A percentile compares a stretch with the other conserved stretches of the same genome.
These are phyloP conservation scores for Brachionus paranguensis DNA, from an alignment of 1,140 invertebrate genomes.

Conservation along the genomic window DNA sequence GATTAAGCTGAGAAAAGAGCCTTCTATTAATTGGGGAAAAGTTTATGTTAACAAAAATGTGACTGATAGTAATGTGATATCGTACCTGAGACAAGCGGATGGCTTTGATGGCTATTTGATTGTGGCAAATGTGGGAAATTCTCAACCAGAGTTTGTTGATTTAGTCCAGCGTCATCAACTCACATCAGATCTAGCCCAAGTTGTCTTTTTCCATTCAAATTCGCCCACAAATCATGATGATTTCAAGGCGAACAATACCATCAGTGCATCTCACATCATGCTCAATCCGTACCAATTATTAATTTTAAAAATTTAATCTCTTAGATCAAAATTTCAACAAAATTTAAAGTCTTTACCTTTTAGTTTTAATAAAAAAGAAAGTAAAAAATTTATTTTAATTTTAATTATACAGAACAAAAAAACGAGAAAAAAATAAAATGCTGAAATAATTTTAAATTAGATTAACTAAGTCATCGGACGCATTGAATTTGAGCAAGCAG, in stretches of 20 bases:
- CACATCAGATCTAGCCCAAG: not conserved
- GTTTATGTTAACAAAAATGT: not conserved
- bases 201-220: not conserved
- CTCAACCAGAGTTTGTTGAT: not conserved
- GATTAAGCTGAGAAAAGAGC: conserved; percentile 7
- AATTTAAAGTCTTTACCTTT: not conserved
- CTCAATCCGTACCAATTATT: not conserved
- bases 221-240: not conserved
- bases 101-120: conserved; percentile 28
- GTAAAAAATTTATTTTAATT: not conserved
- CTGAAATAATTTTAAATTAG: not conserved
- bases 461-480: not conserved
- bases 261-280: not conserved
- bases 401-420: not conserved
- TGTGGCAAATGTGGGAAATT: not conserved
- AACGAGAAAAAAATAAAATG: not conserved
- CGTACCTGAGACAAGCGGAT: conserved; percentile 16
- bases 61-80: not conserved
- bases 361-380: not conserved
- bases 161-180: not conserved
- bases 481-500: not conserved
- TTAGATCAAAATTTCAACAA: too few species aligned
- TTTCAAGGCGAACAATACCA: not conserved
- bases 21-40: conserved; percentile 22
- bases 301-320: not conserved